phyloP scores from a whole-genome alignment of 1,140 invertebrate species.

The Goniozus legneri region DNA sequence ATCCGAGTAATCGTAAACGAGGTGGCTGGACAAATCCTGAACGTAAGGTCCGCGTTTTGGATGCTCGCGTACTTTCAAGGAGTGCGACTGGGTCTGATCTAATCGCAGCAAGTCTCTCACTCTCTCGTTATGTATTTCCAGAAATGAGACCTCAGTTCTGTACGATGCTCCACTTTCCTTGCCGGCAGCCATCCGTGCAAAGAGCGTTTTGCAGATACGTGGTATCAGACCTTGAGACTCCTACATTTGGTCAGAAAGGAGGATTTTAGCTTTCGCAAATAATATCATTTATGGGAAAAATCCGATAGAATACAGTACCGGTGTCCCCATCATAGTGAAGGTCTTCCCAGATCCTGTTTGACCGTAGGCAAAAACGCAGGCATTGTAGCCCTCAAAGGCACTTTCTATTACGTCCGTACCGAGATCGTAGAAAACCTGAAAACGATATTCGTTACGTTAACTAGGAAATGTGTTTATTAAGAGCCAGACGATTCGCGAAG shows the following conservation, averaged over 20 bases:
- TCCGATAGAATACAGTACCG: too few species aligned
- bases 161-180: slow-evolving; percentile 80
- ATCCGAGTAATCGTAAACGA: slow-evolving; percentile 82
- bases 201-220: slow-evolving; percentile 77
- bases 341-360: slow-evolving; percentile 97
- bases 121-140: slow-evolving; percentile 91
- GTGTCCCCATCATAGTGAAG: slow-evolving; percentile 96
- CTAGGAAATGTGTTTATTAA: too few species aligned
- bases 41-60: slow-evolving; percentile 90
- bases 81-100: slow-evolving; percentile 65
- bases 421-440: slow-evolving; percentile 78
- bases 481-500: too few species aligned
- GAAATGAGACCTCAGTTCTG: slow-evolving; percentile 78
- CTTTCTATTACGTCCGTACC: slow-evolving; percentile 89
- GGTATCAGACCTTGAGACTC: slow-evolving; percentile 83
- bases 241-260: slow-evolving; percentile 45
- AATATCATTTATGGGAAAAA: too few species aligned
- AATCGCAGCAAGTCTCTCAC: slow-evolving; percentile 81
- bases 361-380: slow-evolving; percentile 94
- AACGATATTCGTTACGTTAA: slow-evolving; percentile 6
- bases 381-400: slow-evolving; percentile 96
- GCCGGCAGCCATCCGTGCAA: slow-evolving; percentile 70
- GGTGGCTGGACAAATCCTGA: slow-evolving; percentile 80
- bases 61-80: slow-evolving; percentile 86
- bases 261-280: not conserved